Percentiles rank a stretch among this genome's conserved stretches.
phyloP scores from a whole-genome alignment of 1,140 invertebrate species.

The Polypedilum vanderplanki region DNA sequence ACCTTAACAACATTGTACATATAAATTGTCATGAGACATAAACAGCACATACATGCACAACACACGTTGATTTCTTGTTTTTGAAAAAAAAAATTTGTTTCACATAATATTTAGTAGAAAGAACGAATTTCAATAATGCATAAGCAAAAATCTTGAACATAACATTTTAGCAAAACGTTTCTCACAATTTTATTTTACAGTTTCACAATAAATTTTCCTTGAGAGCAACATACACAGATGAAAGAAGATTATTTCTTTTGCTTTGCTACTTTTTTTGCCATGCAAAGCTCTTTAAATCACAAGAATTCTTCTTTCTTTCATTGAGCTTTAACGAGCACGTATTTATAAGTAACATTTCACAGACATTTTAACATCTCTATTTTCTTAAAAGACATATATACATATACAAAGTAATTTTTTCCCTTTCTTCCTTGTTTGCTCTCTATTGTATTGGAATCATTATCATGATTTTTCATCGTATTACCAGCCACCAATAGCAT shows the following conservation, averaged over 20 bases:
- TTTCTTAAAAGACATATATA: background rate
- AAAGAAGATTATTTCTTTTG: background rate
- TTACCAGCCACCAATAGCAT: background rate
- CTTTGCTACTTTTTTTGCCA: background rate
- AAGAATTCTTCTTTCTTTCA: background rate
- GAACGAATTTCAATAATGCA: background rate
- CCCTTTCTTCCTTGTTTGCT: background rate
- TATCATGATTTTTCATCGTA: constrained; percentile 3
- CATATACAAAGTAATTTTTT: background rate
- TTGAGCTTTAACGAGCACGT: background rate
- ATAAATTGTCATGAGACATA: no score
- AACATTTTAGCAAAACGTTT: constrained; percentile 13
- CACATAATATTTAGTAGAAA: background rate
- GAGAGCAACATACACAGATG: background rate
- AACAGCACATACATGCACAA: no score
- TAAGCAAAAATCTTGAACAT: background rate
- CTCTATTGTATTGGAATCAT: background rate
- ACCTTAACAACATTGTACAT: no score
- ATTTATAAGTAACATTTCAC: background rate
- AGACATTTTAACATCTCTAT: constrained; percentile 18
- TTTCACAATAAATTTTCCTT: background rate
- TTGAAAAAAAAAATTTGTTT: background rate
- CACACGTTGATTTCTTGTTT: no score
- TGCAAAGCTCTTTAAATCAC: constrained; percentile 18
- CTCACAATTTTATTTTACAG: background rate